A percentile compares a stretch with the other conserved stretches of the same genome.
Evolutionary conservation across 2,113 vertebrate genomes (phyloP).

Genomic region (Microtus richardsoni): DNA sequence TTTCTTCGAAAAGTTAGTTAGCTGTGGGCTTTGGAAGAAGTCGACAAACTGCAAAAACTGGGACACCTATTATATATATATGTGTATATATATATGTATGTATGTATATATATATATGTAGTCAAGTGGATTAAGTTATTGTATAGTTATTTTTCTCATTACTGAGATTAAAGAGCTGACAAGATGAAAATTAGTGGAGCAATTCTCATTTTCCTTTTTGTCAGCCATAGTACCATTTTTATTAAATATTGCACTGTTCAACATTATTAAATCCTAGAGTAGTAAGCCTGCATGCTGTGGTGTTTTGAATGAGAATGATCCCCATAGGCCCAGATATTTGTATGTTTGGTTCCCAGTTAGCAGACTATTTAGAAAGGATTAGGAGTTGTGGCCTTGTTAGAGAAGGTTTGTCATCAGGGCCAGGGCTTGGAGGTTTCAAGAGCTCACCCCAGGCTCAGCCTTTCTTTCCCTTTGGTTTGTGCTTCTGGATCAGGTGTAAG

Average conservation of each 20-base stretch:
- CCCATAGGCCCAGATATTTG: neutral
- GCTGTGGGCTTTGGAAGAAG: slow-evolving; percentile 4
- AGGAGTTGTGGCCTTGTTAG: neutral
- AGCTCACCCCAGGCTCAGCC: neutral
- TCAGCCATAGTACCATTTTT: neutral
- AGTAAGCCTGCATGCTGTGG: neutral
- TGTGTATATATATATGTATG: too few relatives aligned
- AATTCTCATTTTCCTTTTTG: neutral
- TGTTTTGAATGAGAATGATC: neutral
- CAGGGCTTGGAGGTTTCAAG: neutral
- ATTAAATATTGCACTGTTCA: neutral
- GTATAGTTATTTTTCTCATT: neutral
- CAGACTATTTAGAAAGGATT: neutral
- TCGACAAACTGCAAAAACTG: neutral
- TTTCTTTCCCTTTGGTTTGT: neutral
- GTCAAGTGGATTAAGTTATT: slow-evolving; percentile 4
- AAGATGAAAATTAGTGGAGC: neutral
- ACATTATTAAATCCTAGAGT: neutral
- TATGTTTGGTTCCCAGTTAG: neutral
- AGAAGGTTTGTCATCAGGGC: neutral
- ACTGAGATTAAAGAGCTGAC: neutral
- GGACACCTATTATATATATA: neutral
- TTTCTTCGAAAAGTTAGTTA: slow-evolving; percentile 27
- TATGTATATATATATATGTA: neutral
- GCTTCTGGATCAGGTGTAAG: neutral